These are phyloP conservation scores for Motacilla alba DNA, from an alignment of 2,113 vertebrate species.

Conservation along the genomic window DNA sequence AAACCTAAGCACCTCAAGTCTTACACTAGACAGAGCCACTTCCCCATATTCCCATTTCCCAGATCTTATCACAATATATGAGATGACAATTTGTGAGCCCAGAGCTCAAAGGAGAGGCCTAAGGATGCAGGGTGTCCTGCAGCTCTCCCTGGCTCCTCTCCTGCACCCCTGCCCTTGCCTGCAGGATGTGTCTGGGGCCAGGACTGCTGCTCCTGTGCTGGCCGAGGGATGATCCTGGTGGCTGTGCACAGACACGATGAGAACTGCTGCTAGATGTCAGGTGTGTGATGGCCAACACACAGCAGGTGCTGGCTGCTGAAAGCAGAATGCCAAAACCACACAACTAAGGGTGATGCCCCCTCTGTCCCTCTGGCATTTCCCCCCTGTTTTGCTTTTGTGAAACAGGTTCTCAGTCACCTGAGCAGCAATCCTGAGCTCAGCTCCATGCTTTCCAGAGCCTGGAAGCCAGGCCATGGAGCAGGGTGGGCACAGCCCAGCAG, in stretches of 20 bases:
- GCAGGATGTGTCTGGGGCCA: not conserved
- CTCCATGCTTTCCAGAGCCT: fast-evolving
- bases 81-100: not conserved
- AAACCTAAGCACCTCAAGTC: not conserved
- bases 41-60: not conserved
- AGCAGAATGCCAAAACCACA: not conserved
- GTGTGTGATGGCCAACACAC: not conserved
- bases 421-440: not conserved
- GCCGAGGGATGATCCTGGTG: not conserved
- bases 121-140: not conserved
- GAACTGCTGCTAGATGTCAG: not conserved
- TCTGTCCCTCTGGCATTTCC: not conserved
- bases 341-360: not conserved
- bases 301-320: not conserved
- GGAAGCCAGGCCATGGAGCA: not conserved
- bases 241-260: not conserved
- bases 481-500: not conserved
- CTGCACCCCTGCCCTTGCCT: not conserved
- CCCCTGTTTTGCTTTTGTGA: not conserved
- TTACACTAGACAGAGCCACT: not conserved
- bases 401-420: not conserved
- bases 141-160: not conserved
- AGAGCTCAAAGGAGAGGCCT: not conserved
- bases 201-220: not conserved
- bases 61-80: not conserved